Conservation (phyloP, 2,888 invertebrate species). For the Rotaria magnacalcarata region DNA sequence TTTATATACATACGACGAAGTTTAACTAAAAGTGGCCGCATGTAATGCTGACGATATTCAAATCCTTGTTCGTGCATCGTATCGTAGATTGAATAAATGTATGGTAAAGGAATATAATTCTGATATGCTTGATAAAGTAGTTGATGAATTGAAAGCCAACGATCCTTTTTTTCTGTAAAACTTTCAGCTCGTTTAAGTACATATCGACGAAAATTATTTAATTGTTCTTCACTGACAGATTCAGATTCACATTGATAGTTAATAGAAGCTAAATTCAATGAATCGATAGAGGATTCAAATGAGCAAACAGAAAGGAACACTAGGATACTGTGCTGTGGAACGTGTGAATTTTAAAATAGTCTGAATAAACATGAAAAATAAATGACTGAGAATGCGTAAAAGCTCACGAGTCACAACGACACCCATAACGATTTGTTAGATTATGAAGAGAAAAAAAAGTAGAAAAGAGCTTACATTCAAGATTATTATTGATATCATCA, state of each 20-base stretch:
- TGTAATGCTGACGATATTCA: background rate
- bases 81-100: background rate
- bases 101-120: background rate
- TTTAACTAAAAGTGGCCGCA: background rate
- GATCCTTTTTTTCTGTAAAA: background rate
- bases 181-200: background rate
- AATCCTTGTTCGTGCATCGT: background rate
- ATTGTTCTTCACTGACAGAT: background rate
- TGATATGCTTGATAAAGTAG: background rate
- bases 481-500: background rate
- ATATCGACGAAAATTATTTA: background rate
- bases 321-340: no score
- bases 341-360: no score
- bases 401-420: no score
- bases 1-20: background rate
- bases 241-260: background rate
- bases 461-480: background rate
- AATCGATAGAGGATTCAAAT: no score
- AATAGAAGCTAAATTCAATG: background rate
- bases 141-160: conserved; percentile 5
- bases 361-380: no score
- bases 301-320: no score
- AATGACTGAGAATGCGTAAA: no score
- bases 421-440: no score
- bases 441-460: background rate